A percentile compares a stretch with the other conserved stretches of the same genome.
Evolutionary conservation across 1,140 invertebrate genomes (phyloP).

Genomic region (Achroia grisella): DNA sequence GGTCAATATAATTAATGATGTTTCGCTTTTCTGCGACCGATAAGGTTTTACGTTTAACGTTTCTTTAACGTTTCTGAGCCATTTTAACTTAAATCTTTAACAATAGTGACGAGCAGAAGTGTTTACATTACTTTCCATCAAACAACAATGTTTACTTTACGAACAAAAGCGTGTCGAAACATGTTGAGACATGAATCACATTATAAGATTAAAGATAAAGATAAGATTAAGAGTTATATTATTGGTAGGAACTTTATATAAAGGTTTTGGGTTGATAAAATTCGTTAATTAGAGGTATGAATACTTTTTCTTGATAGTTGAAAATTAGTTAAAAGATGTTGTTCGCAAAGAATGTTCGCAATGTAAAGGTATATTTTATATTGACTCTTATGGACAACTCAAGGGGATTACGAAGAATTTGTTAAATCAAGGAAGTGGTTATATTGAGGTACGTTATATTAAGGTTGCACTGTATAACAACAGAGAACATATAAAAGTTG

Average conservation of each 20-base stretch:
- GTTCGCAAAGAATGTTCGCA: background rate
- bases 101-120: constrained; percentile 11
- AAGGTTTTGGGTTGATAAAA: constrained; percentile 12
- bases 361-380: constrained; percentile 14
- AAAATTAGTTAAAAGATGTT: constrained; percentile 15
- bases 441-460: too few relatives aligned
- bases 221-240: constrained; percentile 12
- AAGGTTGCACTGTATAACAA: too few relatives aligned
- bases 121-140: constrained; percentile 14
- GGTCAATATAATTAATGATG: constrained; percentile 11
- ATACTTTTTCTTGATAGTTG: constrained; percentile 10
- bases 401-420: background rate
- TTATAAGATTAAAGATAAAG: too few relatives aligned
- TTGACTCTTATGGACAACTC: constrained; percentile 13
- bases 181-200: constrained; percentile 17
- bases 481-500: too few relatives aligned
- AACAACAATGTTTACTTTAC: constrained; percentile 8
- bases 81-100: constrained; percentile 17
- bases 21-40: constrained; percentile 11
- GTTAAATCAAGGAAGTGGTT: too few relatives aligned
- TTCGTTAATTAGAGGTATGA: constrained; percentile 9
- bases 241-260: constrained; percentile 16
- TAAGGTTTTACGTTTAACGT: too few relatives aligned
- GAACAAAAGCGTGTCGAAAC: constrained; percentile 1
- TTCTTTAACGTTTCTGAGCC: constrained; percentile 18